These are phyloP conservation scores for Cynodonichthys magdalenae DNA, from an alignment of 2,797 vertebrate species.

Conservation along the genomic window DNA sequence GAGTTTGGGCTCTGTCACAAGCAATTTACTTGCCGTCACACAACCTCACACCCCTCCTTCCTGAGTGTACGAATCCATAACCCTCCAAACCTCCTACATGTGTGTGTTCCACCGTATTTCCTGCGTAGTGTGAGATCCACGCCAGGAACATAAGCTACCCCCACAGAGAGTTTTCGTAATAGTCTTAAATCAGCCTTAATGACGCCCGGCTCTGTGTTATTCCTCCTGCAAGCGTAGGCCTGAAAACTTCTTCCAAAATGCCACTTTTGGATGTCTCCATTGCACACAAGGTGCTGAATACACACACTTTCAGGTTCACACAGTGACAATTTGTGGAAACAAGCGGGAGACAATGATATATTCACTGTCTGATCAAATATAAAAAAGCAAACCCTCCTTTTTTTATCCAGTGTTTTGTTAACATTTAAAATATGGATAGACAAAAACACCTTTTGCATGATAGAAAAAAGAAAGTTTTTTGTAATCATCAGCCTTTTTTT, in stretches of 20 bases:
- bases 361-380: slow-evolving; percentile 1
- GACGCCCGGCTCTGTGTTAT: slow-evolving; percentile 80
- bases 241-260: slow-evolving; percentile 55
- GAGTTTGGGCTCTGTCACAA: slow-evolving; percentile 72
- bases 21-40: slow-evolving; percentile 61
- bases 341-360: slow-evolving; percentile 15
- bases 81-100: slow-evolving; percentile 13
- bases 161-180: slow-evolving; percentile 68
- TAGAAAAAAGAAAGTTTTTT: slow-evolving; percentile 20
- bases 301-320: slow-evolving; percentile 48
- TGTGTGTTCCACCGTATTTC: slow-evolving; percentile 14
- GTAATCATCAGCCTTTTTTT: slow-evolving; percentile 3
- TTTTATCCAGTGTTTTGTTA: slow-evolving; percentile 17
- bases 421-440: not conserved
- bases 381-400: too few relatives aligned
- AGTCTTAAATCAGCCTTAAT: slow-evolving; percentile 81
- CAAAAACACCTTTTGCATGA: too few relatives aligned
- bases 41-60: slow-evolving; percentile 58
- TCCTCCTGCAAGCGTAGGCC: slow-evolving; percentile 67
- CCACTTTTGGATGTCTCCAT: slow-evolving; percentile 63
- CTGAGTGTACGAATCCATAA: slow-evolving; percentile 39
- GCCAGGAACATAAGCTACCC: slow-evolving; percentile 30
- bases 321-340: slow-evolving; percentile 19
- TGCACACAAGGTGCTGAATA: slow-evolving; percentile 32
- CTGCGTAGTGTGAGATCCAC: slow-evolving; percentile 17